Evolutionary conservation across 1,140 invertebrate genomes (phyloP), one percentile per base, ranked within the genome.

Genomic region (Doryteuthis pealeii): DNA sequence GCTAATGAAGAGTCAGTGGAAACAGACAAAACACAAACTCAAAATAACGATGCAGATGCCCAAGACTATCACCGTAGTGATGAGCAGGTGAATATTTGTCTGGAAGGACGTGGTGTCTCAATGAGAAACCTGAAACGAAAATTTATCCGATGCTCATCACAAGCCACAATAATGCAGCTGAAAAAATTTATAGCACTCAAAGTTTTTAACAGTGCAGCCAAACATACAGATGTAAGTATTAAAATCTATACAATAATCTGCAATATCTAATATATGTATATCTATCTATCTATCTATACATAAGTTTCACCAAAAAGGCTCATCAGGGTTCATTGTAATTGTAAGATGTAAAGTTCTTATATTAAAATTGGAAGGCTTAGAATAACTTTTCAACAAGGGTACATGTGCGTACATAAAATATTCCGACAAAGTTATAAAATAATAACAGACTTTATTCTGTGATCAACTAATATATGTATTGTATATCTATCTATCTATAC

Each of bases 131-230:
- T 89, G 58, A 83, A 88, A 76, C 74, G 84, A 32, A 92, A 94
- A 84, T 98, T 95, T 86, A 94, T 99, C 77, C 91, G 96, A 80
- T 95, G 96, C 87, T 99, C 96, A 12, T 94, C 96, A 22, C 95
- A 98, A 88, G 95, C 96, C 10, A 99, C 97, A 18, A 96, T 98
- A 80, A 96, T 95, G 68, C 96, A 98, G 87, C 90, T 99, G 14
- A 98, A 99, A 88, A 99, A 99, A 88, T 99, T 97, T 89, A 93
- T 99, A 80, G 96, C 98, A 67, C 94, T 96, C 84, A 97, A 98
- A 89, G 92, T 99, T 73, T 91, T 97, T 78, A 95, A 95, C 84
- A 91, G 92, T 78, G 93, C 95, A 84, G 94, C 96, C 73, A 95
- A 95, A 88, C 99, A 98, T 91, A 93, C 94, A 90, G 96, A 99